A percentile compares a stretch with the other conserved stretches of the same genome.
These are phyloP conservation scores for Strix uralensis DNA, from an alignment of 2,113 vertebrate genomes.

Conservation along the genomic window DNA sequence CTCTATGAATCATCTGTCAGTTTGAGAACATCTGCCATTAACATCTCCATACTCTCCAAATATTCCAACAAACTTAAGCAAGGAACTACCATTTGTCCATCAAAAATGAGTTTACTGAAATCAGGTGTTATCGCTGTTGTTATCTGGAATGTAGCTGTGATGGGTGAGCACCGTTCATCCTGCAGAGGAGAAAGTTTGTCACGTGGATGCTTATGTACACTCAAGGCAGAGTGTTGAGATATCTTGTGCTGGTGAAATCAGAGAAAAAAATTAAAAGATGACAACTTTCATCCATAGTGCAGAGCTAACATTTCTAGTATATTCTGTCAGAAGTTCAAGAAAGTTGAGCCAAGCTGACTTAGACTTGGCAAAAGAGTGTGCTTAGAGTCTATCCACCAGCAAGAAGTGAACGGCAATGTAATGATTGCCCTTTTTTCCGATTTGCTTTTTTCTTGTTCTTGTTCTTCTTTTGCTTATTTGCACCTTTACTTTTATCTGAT, in stretches of 20 bases:
- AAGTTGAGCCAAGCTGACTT: background rate
- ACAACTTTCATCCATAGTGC: background rate
- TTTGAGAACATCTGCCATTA: background rate
- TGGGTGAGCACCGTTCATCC: background rate
- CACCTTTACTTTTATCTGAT: conserved; percentile 66
- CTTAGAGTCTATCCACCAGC: conserved; percentile 5
- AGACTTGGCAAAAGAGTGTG: background rate
- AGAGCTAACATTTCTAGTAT: background rate
- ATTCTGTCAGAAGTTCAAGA: background rate
- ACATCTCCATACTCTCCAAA: background rate
- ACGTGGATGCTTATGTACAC: background rate
- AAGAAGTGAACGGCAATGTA: conserved; percentile 34
- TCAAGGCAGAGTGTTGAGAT: background rate
- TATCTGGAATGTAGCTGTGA: background rate
- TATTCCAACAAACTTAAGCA: background rate
- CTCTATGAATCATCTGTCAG: background rate
- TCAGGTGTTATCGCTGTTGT: accelerated
- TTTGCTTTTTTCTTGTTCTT: conserved; percentile 75
- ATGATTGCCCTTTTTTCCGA: background rate
- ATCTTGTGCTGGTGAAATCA: background rate
- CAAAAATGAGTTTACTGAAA: background rate
- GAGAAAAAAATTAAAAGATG: background rate
- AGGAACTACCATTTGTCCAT: background rate
- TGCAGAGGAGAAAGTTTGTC: background rate
- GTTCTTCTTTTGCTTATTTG: conserved; percentile 76